These are phyloP conservation scores for Helobdella robusta DNA, from an alignment of 2,888 invertebrate genomes.

Conservation along the genomic window DNA sequence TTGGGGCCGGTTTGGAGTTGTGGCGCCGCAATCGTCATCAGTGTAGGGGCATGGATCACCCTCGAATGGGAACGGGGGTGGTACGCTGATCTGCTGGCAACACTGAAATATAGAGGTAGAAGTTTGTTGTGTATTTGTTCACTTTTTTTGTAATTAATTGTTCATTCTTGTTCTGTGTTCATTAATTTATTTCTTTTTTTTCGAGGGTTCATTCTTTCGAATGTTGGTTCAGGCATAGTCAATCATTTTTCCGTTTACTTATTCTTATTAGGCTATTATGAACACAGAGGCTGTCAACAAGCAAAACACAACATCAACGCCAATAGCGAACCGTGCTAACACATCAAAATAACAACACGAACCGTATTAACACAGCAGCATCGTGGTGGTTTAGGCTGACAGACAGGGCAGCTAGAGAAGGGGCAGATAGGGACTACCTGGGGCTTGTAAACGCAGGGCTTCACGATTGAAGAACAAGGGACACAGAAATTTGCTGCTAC, in stretches of 20 bases:
- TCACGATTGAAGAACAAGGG: slow-evolving; percentile 7
- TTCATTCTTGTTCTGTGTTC: no score
- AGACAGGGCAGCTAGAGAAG: slow-evolving; percentile 21
- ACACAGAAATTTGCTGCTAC: neutral
- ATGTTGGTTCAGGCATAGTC: neutral
- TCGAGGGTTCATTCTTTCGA: neutral
- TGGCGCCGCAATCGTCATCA: neutral
- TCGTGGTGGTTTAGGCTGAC: slow-evolving; percentile 14
- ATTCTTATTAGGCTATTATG: no score
- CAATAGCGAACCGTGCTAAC: neutral
- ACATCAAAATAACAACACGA: neutral
- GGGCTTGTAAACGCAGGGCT: slow-evolving; percentile 22
- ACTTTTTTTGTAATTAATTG: no score
- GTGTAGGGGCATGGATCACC: slow-evolving; percentile 19
- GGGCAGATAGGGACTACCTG: slow-evolving; percentile 21
- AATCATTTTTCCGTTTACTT: no score
- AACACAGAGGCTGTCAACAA: no score
- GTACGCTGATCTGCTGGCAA: slow-evolving; percentile 17
- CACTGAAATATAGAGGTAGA: neutral
- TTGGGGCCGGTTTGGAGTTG: no score
- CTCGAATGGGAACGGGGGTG: slow-evolving; percentile 21
- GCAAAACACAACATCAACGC: no score
- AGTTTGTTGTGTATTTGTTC: no score
- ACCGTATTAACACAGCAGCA: slow-evolving; percentile 19
- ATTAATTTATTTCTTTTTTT: neutral